A percentile compares a stretch with the other conserved stretches of the same genome.
These are phyloP conservation scores for Amblyjoppa proteus DNA, from an alignment of 2,888 invertebrate genomes.

Conservation along the genomic window DNA sequence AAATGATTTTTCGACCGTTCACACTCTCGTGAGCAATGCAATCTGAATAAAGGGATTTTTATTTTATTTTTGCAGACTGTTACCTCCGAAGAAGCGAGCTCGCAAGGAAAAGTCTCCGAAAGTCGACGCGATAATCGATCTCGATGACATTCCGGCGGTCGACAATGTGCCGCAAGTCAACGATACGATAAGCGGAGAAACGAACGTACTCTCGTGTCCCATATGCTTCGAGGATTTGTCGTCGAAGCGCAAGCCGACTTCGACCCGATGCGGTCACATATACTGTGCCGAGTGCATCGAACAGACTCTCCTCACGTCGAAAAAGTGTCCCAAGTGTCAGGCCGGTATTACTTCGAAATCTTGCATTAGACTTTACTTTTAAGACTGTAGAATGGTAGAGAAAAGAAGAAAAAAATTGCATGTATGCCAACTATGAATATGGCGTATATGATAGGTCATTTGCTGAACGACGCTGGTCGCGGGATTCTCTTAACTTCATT, in stretches of 20 bases:
- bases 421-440: neutral
- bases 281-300: slow-evolving; percentile 76
- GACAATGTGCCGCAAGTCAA: slow-evolving; percentile 50
- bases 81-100: slow-evolving; percentile 54
- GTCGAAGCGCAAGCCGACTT: slow-evolving; percentile 72
- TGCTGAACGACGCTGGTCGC: slow-evolving; percentile 18
- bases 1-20: neutral
- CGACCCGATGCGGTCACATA: slow-evolving; percentile 79
- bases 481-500: neutral
- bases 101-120: slow-evolving; percentile 17
- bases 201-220: slow-evolving; percentile 72
- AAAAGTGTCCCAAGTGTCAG: slow-evolving; percentile 77
- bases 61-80: slow-evolving; percentile 32
- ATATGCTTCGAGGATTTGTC: slow-evolving; percentile 77
- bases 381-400: slow-evolving; percentile 37
- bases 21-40: neutral
- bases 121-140: slow-evolving; percentile 38
- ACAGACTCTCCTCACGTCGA: slow-evolving; percentile 62
- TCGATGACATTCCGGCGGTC: slow-evolving; percentile 65
- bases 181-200: slow-evolving; percentile 52
- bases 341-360: slow-evolving; percentile 65
- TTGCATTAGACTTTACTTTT: slow-evolving; percentile 78
- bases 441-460: neutral
- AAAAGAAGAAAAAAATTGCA: neutral
- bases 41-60: neutral